Evolutionary conservation across 2,888 invertebrate species (phyloP).

Genomic region (Oxystoma pomonae): DNA sequence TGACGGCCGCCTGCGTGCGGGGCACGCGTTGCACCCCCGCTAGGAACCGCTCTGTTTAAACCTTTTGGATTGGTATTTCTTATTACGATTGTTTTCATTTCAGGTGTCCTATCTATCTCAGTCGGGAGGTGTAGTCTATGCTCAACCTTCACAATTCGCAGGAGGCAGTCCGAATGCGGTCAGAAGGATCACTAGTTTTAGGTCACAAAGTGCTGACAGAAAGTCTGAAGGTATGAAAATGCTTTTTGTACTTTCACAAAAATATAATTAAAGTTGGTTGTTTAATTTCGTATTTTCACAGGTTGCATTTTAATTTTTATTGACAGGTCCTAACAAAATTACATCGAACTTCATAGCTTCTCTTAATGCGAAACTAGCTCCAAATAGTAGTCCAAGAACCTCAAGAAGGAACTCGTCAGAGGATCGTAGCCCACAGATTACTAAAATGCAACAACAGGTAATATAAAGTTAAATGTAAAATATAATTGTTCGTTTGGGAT

Average conservation of each 20-base stretch:
- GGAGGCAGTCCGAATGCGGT: conserved; percentile 52
- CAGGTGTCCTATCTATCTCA: conserved; percentile 46
- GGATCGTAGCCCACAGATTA: conserved; percentile 30
- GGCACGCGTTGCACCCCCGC: too few relatives aligned
- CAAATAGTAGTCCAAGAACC: conserved; percentile 57
- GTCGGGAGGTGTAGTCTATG: conserved; percentile 49
- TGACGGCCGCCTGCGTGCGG: too few relatives aligned
- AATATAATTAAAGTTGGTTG: not conserved
- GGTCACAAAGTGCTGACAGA: conserved; percentile 61
- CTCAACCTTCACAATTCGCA: conserved; percentile 52
- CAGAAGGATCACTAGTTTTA: conserved; percentile 50
- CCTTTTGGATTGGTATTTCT: too few relatives aligned
- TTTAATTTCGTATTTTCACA: not conserved
- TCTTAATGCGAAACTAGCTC: conserved; percentile 65
- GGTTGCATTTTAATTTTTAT: conserved; percentile 2
- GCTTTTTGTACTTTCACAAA: not conserved
- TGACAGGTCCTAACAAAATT: conserved; percentile 54
- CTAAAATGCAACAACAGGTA: not conserved
- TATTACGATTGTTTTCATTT: too few relatives aligned
- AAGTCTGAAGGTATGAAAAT: conserved; percentile 48
- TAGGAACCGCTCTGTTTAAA: too few relatives aligned
- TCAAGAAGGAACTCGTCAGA: conserved; percentile 50
- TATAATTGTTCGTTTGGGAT: too few relatives aligned
- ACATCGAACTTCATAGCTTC: conserved; percentile 66
- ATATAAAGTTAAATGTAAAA: too few relatives aligned